Evolutionary conservation across 2,797 vertebrate genomes (phyloP), one percentile per base, ranked within the genome.

Genomic region (Enteromius thamalakanensis): DNA sequence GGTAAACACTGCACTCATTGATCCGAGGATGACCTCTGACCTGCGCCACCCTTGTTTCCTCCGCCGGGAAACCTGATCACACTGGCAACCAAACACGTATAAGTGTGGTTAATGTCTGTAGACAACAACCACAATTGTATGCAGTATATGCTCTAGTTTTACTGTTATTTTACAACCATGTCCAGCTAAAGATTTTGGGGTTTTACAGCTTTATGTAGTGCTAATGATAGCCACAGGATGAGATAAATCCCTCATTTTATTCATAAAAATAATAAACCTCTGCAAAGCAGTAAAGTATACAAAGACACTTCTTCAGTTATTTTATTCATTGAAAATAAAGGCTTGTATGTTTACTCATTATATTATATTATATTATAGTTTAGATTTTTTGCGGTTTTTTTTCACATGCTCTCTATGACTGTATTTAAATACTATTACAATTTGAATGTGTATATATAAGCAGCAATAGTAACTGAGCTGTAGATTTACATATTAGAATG

Each of bases 61-160:
- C 86, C 32, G 83, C 86, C 80, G 83, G 12, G 90, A 90, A 93
- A 92, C 89, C 91, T 87, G 91, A 93, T 90, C 88, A 84, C 81
- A 90, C 91, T 86, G 91, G 86, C 90, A 76, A 26, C 23, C 42
- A 26, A 6, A 21, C 23, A 72, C 17, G 45, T 72, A 10, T 51
- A 29, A 32, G 45, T 10, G 26, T 10, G 15, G 14, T 10, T 47
- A 23, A 70, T 26, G 68, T 4, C 68, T 14, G 6, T 70, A 9
- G 6, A 26, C 40, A 4, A 8, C 37, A 37, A 37, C 37, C 37
- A 37, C 37, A 29, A 15, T 67, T 34, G 5, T 21, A 32, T 26
- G 4, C n/a, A 60, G 11, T 42, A 9, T 10, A 42, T 5, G n/a
- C n/a, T 58, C 10, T 23, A 3, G 23, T 23, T 58, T 23, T 58